phyloP scores from a whole-genome alignment of 2,113 vertebrate genomes.

The Macquaria australasica region DNA sequence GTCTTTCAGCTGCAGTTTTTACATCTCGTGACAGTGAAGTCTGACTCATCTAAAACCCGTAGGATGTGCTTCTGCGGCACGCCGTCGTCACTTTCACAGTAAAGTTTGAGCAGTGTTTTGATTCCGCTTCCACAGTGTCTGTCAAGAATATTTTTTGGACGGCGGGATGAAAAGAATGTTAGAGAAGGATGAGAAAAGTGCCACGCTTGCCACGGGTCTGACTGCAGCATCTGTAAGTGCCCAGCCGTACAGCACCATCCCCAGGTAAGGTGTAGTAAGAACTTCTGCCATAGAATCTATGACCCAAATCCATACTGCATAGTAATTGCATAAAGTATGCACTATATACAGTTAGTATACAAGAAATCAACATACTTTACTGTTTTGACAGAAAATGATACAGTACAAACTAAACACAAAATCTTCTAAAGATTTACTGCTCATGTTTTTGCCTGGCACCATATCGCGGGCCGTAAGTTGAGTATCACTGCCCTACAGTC shows the following conservation, averaged over 20 bases:
- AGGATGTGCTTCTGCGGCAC: not conserved
- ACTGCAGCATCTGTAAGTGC: conserved; percentile 79
- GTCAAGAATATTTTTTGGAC: conserved; percentile 96
- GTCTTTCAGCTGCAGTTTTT: not conserved
- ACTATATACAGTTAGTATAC: not conserved
- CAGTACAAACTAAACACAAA: too few relatives aligned
- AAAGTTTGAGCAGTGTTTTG: not conserved
- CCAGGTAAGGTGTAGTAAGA: conserved; percentile 61
- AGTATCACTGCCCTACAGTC: not conserved
- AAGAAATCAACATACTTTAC: not conserved
- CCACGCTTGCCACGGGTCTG: conserved; percentile 80
- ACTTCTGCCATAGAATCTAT: not conserved
- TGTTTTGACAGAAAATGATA: not conserved
- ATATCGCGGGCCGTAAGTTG: too few relatives aligned
- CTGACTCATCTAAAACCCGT: not conserved
- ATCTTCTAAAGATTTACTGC: not conserved
- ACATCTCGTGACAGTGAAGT: not conserved
- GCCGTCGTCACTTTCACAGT: not conserved
- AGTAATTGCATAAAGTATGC: not conserved
- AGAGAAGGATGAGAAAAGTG: conserved; percentile 96
- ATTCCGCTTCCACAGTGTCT: conserved; percentile 87
- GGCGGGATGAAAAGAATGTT: conserved; percentile 95
- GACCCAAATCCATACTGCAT: not conserved
- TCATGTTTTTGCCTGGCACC: not conserved
- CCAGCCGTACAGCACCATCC: conserved; percentile 56